phyloP scores from a whole-genome alignment of 2,797 vertebrate genomes.

The Falco columbarius region DNA sequence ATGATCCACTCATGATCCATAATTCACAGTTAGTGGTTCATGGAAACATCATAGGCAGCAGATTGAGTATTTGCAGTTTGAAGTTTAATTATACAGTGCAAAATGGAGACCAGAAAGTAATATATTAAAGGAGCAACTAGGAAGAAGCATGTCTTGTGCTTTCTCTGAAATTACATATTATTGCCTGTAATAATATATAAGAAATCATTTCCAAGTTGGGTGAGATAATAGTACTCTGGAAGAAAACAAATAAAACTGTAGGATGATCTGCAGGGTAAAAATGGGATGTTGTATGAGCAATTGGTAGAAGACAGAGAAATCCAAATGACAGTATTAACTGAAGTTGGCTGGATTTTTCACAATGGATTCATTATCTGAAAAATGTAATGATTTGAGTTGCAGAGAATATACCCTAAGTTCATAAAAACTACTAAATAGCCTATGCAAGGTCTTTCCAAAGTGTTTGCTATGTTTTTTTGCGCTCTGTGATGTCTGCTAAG shows the following conservation, averaged over 20 bases:
- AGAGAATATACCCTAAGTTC: background rate
- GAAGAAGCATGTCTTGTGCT: background rate
- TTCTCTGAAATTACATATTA: background rate
- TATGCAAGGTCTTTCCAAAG: background rate
- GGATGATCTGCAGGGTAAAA: background rate
- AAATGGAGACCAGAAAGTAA: background rate
- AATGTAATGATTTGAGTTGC: background rate
- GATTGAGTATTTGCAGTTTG: slow-evolving; percentile 1
- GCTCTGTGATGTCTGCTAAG: background rate
- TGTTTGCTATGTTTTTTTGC: background rate
- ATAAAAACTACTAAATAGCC: background rate
- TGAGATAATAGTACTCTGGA: background rate
- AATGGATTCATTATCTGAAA: background rate
- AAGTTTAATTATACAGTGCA: slow-evolving; percentile 8
- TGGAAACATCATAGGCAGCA: background rate
- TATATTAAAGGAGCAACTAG: background rate
- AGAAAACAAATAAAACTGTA: background rate
- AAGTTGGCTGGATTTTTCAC: background rate
- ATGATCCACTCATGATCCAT: background rate
- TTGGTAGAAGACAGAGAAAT: slow-evolving; percentile 23
- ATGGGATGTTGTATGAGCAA: background rate
- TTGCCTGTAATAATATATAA: background rate
- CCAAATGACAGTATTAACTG: background rate
- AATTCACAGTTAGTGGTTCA: background rate
- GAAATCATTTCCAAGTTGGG: background rate